Base-by-base conservation (phyloP, 2,797 vertebrate genomes). In the Darevskia mixta region DNA sequence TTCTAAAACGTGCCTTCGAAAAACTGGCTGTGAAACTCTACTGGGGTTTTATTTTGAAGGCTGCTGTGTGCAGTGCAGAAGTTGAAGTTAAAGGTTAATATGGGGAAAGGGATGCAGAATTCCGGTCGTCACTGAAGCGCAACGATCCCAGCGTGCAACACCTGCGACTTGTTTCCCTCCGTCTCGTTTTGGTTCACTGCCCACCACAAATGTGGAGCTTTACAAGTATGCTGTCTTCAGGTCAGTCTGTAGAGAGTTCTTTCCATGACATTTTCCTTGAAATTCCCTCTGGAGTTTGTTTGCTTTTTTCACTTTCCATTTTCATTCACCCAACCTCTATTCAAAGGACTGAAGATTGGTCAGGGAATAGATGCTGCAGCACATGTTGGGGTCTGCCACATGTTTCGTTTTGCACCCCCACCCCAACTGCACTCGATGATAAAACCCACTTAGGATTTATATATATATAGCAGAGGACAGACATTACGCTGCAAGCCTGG, bases 31-130 rank as follows among this genome's bases (percentile, higher is more conserved):
- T 71, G 84, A 4, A 15, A 49, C 13, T 55, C 6, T 71, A 1
- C 1, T 81, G 83, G 4, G 25, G 49, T 78, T 90, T 89, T 83
- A 55, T 72, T 76, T 90, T 79, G 71, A 87, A 67, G 45, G 73
- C 55, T 35, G 8, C 25, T 35, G 49, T 32, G n/a, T 49, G 45
- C 61, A 61, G 43, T 32, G 20, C 11, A 73, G 35, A 84, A 87
- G 8, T 1, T 27, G 66, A 91, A 92, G 94, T 96, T 95, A 96
- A 95, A 90, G 90, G 93, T 96, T 96, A 95, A 95, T 91, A 78
- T 18, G 35, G 79, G 23, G 73, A 89, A 69, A 90, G 80, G 38
- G 29, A 84, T 94, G 88, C 87, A 93, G 92, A 95, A 95, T 96
- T 92, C 93, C 92, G 90, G 87, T 77, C 89, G 87, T 38, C 92